Percentiles rank a stretch among this genome's conserved stretches.
Evolutionary conservation across 2,113 vertebrate species (phyloP).

Genomic region (Malaclemys terrapin): DNA sequence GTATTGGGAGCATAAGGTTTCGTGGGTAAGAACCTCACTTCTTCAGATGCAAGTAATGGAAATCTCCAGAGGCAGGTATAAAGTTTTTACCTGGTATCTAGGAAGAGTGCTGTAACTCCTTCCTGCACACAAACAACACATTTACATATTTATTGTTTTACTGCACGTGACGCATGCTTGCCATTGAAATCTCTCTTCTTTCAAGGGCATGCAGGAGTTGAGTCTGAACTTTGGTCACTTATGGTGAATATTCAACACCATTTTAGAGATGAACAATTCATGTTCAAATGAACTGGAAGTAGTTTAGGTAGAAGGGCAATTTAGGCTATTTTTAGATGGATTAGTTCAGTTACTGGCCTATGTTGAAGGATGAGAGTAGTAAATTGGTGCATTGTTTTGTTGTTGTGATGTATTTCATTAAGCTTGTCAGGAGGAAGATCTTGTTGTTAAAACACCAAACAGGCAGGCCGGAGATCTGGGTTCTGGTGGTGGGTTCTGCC

Average conservation of each 20-base stretch:
- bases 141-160: not conserved
- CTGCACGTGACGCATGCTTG: too few relatives aligned
- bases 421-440: not conserved
- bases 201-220: not conserved
- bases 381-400: not conserved
- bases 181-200: not conserved
- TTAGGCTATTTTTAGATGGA: not conserved
- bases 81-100: not conserved
- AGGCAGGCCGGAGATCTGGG: not conserved
- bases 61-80: too few relatives aligned
- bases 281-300: accelerated
- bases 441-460: not conserved
- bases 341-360: not conserved
- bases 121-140: not conserved
- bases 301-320: not conserved
- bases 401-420: not conserved
- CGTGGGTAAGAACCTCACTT: too few relatives aligned
- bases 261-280: not conserved
- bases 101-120: not conserved
- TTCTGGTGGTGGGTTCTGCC: not conserved
- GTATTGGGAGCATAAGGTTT: too few relatives aligned
- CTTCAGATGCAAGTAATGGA: too few relatives aligned
- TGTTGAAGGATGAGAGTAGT: accelerated
- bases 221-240: not conserved
- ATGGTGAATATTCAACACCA: not conserved